phyloP scores from a whole-genome alignment of 1,140 invertebrate genomes.

The Dendroctonus valens region DNA sequence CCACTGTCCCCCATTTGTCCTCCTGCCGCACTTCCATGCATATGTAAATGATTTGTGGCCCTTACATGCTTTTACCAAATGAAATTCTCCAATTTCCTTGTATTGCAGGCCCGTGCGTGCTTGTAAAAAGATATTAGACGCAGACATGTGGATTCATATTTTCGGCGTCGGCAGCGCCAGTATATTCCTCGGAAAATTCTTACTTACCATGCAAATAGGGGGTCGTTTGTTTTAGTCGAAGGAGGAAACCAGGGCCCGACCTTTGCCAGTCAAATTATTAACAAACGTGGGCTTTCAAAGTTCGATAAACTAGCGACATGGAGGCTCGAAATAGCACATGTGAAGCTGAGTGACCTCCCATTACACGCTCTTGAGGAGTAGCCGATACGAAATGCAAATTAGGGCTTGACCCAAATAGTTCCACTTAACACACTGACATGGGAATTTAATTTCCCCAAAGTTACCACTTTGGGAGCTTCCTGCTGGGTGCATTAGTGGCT shows the following conservation, averaged over 20 bases:
- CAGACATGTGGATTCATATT: too few relatives aligned
- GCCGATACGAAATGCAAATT: constrained; percentile 7
- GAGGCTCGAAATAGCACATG: constrained; percentile 1
- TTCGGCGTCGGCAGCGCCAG: too few relatives aligned
- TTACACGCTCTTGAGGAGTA: constrained; percentile 4
- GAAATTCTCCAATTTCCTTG: constrained; percentile 10
- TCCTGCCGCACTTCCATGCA: constrained; percentile 10
- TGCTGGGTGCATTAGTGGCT: too few relatives aligned
- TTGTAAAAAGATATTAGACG: too few relatives aligned
- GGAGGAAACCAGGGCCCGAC: too few relatives aligned
- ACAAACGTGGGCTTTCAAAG: too few relatives aligned
- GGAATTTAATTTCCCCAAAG: constrained; percentile 6
- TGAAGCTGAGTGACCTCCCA: constrained; percentile 1
- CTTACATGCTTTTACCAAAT: constrained; percentile 24
- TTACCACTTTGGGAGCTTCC: background rate
- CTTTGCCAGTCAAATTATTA: too few relatives aligned
- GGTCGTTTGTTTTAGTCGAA: too few relatives aligned
- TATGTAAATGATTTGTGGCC: constrained; percentile 14
- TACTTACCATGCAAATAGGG: too few relatives aligned
- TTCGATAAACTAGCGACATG: background rate
- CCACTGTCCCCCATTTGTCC: too few relatives aligned
- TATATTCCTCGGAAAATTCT: too few relatives aligned
- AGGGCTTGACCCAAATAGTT: constrained; percentile 5
- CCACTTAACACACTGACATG: constrained; percentile 3
- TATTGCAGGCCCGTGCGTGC: background rate